Evolutionary conservation across 2,797 vertebrate species (phyloP).

Genomic region (Alcedo atthis): DNA sequence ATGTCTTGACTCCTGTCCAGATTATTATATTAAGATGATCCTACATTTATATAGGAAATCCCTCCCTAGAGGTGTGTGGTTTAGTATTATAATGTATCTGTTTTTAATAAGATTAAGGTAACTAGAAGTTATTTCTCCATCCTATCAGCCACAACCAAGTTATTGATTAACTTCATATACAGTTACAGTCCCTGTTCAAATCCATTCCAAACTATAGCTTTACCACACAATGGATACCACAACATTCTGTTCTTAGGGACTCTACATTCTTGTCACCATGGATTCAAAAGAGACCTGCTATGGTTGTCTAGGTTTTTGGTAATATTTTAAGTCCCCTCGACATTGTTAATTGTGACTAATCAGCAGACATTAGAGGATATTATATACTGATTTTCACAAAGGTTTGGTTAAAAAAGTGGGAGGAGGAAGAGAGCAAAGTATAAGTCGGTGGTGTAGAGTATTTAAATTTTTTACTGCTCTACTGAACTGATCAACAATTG

Average conservation of each 20-base stretch:
- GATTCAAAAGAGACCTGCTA: background rate
- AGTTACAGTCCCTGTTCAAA: background rate
- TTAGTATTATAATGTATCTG: background rate
- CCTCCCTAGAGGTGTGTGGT: background rate
- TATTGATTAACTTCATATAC: background rate
- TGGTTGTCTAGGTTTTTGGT: background rate
- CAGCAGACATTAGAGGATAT: background rate
- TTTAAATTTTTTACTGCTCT: background rate
- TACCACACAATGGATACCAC: background rate
- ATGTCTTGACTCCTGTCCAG: background rate
- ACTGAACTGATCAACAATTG: background rate
- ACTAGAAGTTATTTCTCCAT: background rate
- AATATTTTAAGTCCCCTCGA: background rate
- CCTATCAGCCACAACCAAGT: background rate
- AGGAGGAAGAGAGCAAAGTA: background rate
- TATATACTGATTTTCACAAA: background rate
- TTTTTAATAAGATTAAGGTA: background rate
- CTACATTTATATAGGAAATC: background rate
- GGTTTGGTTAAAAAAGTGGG: background rate
- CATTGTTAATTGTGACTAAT: background rate
- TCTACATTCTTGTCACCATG: background rate
- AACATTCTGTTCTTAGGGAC: background rate
- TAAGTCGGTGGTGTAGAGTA: background rate
- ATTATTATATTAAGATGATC: background rate
- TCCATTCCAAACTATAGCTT: background rate